A percentile compares a stretch with the other conserved stretches of the same genome.
Conservation (phyloP, 2,797 vertebrate genomes). For the Brachyalestes nurse region DNA sequence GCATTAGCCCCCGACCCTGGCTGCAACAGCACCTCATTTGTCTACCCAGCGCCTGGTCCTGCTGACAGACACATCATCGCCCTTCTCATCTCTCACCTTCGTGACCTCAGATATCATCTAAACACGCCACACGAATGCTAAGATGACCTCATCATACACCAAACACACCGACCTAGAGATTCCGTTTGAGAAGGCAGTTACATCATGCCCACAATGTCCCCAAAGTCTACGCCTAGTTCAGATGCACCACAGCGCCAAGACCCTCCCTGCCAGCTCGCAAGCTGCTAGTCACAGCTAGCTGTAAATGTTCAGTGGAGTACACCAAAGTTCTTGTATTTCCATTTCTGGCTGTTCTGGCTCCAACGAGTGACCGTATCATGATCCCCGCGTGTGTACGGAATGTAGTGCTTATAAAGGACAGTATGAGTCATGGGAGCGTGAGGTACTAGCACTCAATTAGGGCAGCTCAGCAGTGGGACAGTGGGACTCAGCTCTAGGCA, state of each 20-base stretch:
- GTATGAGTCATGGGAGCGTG: slow-evolving; percentile 38
- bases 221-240: not conserved
- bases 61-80: slow-evolving; percentile 51
- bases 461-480: slow-evolving; percentile 54
- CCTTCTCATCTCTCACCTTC: slow-evolving; percentile 32
- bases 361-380: not conserved
- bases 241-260: not conserved
- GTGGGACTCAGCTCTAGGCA: slow-evolving; percentile 53
- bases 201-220: not conserved
- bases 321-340: not conserved
- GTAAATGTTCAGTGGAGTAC: not conserved
- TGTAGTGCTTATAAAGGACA: slow-evolving; percentile 39
- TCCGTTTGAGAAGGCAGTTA: not conserved
- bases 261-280: not conserved
- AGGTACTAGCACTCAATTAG: slow-evolving; percentile 52
- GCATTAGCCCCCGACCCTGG: slow-evolving; percentile 59
- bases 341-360: not conserved
- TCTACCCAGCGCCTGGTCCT: slow-evolving; percentile 51
- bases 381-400: not conserved
- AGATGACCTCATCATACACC: not conserved
- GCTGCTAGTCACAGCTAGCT: not conserved
- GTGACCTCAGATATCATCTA: slow-evolving; percentile 27
- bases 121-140: not conserved
- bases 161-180: not conserved
- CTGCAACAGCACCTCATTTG: slow-evolving; percentile 61